A percentile compares a stretch with the other conserved stretches of the same genome.
Conservation (phyloP, 2,797 vertebrate species). For the Arrhamphus sclerolepis region DNA sequence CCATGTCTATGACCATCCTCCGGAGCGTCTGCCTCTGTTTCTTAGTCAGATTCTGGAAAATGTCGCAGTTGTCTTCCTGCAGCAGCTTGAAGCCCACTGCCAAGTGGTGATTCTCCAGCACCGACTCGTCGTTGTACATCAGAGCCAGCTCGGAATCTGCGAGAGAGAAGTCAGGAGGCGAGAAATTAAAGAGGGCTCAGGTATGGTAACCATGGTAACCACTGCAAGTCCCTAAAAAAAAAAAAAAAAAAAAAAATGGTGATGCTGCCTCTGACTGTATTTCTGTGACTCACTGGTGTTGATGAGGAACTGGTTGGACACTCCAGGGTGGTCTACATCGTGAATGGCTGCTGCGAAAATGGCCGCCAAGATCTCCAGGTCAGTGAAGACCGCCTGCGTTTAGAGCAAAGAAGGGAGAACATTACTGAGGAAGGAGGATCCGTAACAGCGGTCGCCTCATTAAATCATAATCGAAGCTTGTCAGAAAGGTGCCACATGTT, state of each 20-base stretch:
- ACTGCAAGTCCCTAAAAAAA: background rate
- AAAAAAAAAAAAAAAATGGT: background rate
- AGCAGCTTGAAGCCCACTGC: slow-evolving; percentile 97
- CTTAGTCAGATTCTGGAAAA: slow-evolving; percentile 97
- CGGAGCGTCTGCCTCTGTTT: slow-evolving; percentile 93
- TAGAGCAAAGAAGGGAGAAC: slow-evolving; percentile 9
- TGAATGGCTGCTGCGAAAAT: slow-evolving; percentile 98
- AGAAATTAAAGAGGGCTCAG: background rate
- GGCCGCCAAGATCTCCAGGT: slow-evolving; percentile 96
- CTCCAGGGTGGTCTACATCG: slow-evolving; percentile 98
- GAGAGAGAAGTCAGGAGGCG: background rate
- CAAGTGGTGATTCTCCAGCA: slow-evolving; percentile 97
- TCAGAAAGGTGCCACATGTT: too few species aligned
- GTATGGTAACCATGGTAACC: background rate
- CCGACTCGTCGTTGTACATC: slow-evolving; percentile 99
- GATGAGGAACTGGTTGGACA: slow-evolving; percentile 99
- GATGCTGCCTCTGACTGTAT: background rate
- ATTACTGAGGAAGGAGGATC: too few species aligned
- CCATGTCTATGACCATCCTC: slow-evolving; percentile 99
- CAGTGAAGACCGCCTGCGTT: slow-evolving; percentile 94
- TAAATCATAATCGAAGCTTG: slow-evolving; percentile 6
- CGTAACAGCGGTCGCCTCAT: slow-evolving; percentile 8
- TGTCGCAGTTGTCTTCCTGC: slow-evolving; percentile 97
- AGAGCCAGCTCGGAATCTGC: slow-evolving; percentile 96
- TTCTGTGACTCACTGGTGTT: slow-evolving; percentile 92